Evolutionary conservation across 2,113 vertebrate species (phyloP).

Genomic region (Cheilinus undulatus): DNA sequence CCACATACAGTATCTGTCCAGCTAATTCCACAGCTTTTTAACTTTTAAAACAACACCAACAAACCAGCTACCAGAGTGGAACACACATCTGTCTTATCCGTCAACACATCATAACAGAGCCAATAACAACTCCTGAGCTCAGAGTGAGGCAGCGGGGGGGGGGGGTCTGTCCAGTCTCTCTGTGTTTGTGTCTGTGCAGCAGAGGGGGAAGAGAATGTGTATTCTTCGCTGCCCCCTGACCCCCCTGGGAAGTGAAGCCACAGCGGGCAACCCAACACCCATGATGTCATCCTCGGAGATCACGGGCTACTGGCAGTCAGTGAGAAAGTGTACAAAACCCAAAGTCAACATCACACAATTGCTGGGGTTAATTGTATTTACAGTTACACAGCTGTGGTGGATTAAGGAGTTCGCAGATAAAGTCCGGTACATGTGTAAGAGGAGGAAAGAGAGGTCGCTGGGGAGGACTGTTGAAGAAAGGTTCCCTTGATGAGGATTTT

Average conservation of each 20-base stretch:
- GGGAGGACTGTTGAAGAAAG: constrained; percentile 10
- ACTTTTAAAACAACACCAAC: constrained; percentile 39
- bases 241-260: constrained; percentile 68
- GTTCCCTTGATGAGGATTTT: constrained; percentile 5
- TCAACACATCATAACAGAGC: constrained; percentile 66
- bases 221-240: constrained; percentile 34
- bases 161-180: constrained; percentile 50
- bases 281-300: constrained; percentile 78
- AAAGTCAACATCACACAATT: constrained; percentile 75
- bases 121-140: constrained; percentile 64
- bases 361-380: constrained; percentile 74
- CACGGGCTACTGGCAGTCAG: constrained; percentile 64
- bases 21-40: constrained; percentile 37
- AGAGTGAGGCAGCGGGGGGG: constrained; percentile 58
- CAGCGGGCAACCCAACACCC: constrained; percentile 73
- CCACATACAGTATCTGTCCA: constrained; percentile 8
- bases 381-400: constrained; percentile 66
- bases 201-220: constrained; percentile 28
- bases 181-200: constrained; percentile 24
- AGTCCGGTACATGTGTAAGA: constrained; percentile 21
- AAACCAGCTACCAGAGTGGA: constrained; percentile 40
- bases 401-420: constrained; percentile 53
- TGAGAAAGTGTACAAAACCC: constrained; percentile 64
- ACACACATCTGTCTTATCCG: constrained; percentile 75
- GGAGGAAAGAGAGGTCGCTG: background rate